Base-by-base conservation (phyloP, 2,797 vertebrate species). In the Enteromius paludinosus region DNA sequence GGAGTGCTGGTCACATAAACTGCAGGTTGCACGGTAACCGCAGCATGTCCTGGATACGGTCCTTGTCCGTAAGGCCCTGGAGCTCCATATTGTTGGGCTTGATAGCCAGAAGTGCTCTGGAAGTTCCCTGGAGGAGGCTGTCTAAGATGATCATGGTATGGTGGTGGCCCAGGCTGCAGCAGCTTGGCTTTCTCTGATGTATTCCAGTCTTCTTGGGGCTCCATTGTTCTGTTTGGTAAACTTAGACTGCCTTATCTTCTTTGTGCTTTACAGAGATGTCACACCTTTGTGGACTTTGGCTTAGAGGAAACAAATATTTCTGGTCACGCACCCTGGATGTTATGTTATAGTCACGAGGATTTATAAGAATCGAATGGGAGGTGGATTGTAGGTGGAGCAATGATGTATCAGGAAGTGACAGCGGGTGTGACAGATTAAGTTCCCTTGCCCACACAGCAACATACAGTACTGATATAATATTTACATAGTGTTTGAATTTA, bases 11-110 rank as follows among this genome's bases (percentile, higher is more conserved):
- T 59, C 86, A 93, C 83, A 4, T 64, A 92, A 10, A 92, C 54
- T 0, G 89, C 83, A 18, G 93, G 90, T 87, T 94, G 95, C 25
- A 89, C 66, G 0, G 86, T 72, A 23, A 94, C 75, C 0, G 81
- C 5, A 10, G 2, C 2, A 30, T 85, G 83, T 7, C 64, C 17
- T 14, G 82, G 20, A 66, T 80, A 47, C 11, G 72, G 33, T 25
- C 75, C 59, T 25, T 59, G 71, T 0, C 59, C 5, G 20, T 76
- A 54, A 66, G 10, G 11, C 2, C 62, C 30, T 35, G 65, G 43
- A 6, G 56, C 1, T 11, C 68, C 28, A 23, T 90, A 83, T 0
- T 35, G 68, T 28, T 89, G 45, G 18, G 6, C 5, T 10, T n/a
- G 18, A 45, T 75, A 87, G 2, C 65, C 91, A 41, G 43, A 74